Conservation (phyloP, 2,888 invertebrate genomes). For the Netelia inedita region DNA sequence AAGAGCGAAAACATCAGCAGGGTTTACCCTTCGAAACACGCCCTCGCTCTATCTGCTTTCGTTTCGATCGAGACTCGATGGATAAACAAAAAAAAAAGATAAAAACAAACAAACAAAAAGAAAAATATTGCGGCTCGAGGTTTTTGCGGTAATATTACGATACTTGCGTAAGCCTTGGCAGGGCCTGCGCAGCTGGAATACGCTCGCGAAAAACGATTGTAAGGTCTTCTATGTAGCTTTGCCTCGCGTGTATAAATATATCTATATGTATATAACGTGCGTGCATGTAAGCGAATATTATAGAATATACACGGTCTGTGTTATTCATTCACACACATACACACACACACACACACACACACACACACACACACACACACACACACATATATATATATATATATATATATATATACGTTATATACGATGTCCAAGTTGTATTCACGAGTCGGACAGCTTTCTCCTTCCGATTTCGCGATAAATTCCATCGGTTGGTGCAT, state of each 20-base stretch:
- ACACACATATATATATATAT: slow-evolving; percentile 65
- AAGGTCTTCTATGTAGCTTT: slow-evolving; percentile 34
- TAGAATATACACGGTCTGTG: background rate
- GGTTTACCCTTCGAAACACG: slow-evolving; percentile 38
- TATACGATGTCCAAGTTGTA: slow-evolving; percentile 32
- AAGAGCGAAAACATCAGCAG: background rate
- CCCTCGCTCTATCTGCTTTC: slow-evolving; percentile 31
- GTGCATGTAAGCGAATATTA: background rate
- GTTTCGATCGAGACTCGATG: slow-evolving; percentile 9
- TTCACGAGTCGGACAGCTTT: slow-evolving; percentile 76
- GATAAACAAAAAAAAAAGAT: background rate
- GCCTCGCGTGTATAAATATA: background rate
- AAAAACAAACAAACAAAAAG: slow-evolving; percentile 48
- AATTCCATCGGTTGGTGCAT: slow-evolving; percentile 70
- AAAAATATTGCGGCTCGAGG: slow-evolving; percentile 73
- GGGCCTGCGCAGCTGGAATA: slow-evolving; percentile 72
- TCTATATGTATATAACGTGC: slow-evolving; percentile 32
- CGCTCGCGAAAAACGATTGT: slow-evolving; percentile 46
- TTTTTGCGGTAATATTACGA: slow-evolving; percentile 77
- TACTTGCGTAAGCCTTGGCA: slow-evolving; percentile 75
- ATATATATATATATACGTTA: slow-evolving; percentile 48
- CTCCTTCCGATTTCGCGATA: slow-evolving; percentile 79
- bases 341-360: slow-evolving; percentile 51
- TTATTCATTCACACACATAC: slow-evolving; percentile 1
- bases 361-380: slow-evolving; percentile 65